Base-by-base conservation (phyloP, 2,888 invertebrate genomes). In the Suillia variegata region DNA sequence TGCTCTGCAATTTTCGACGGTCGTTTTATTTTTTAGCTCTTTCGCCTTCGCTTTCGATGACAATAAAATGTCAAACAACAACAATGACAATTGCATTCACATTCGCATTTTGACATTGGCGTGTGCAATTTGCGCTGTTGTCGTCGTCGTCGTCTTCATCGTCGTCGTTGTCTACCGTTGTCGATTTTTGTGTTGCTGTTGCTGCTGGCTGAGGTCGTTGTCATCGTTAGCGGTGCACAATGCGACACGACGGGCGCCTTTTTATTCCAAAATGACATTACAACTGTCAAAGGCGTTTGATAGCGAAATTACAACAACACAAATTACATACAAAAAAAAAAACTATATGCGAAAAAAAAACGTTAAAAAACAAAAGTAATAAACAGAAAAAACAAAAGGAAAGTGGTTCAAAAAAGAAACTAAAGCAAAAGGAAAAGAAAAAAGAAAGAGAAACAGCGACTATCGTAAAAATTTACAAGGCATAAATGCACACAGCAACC, bases 31-130 rank as follows among this genome's bases (percentile, higher is more conserved):
- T 31, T 31, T 31, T 31, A 31, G 12, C 12, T 31, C 12, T 31
- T 31, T 31, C 12, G 31, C 12, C 31, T 31, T 31, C 31, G 12
- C 12, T 31, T 31, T 31, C 8, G 48, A 64, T 60, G 64, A 62
- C 55, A 62, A 62, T 61, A 64, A 64, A 62, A 64, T 61, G 62
- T 64, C 54, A 53, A 61, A 62, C 62, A 62, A 58, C 49, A 58
- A 54, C 15, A 54, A 63, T 50, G 42, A 53, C 55, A 56, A 42
- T 53, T 58, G n/a, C n/a, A n/a, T n/a, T n/a, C n/a, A n/a, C n/a
- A n/a, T n/a, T n/a, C n/a, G n/a, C n/a, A n/a, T n/a, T n/a, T n/a
- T 63, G 50, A 18, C 50, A 42, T 12, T 12, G 31, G 31, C 31
- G n/a, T n/a, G 31, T 12, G 31, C 31, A 31, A 31, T 31, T 12